phyloP scores from a whole-genome alignment of 2,113 vertebrate species.

The Microtus montanus region DNA sequence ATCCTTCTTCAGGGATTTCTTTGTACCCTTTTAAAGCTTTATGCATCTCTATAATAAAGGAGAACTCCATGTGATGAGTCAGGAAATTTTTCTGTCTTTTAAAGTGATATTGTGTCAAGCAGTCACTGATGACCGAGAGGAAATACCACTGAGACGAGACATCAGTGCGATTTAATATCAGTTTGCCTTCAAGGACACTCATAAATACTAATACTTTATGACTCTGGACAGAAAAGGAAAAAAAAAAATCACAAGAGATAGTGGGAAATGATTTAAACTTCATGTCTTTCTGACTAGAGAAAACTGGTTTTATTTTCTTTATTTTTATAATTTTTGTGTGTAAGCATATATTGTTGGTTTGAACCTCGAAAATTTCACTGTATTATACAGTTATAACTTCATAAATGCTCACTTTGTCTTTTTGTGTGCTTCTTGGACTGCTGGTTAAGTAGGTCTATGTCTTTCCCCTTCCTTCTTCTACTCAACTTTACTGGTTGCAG shows the following conservation, averaged over 20 bases:
- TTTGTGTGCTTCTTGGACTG: neutral
- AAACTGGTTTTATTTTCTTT: neutral
- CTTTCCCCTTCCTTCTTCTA: neutral
- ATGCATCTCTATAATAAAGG: conserved; percentile 46
- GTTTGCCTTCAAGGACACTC: conserved; percentile 63
- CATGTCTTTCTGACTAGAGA: neutral
- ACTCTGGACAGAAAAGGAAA: conserved; percentile 36
- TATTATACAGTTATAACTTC: neutral
- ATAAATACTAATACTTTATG: conserved; percentile 41
- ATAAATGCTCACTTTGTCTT: neutral
- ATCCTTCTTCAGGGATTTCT: conserved; percentile 42
- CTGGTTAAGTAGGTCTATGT: neutral
- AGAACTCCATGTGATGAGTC: conserved; percentile 74
- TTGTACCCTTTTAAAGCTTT: conserved; percentile 61
- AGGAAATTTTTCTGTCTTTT: conserved; percentile 68
- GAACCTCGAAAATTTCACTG: neutral
- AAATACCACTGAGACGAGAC: neutral
- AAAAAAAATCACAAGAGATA: conserved; percentile 41
- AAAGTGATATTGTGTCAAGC: conserved; percentile 66
- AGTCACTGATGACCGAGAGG: conserved; percentile 39
- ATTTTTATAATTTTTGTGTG: neutral
- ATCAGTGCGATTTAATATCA: neutral
- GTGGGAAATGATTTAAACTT: conserved; percentile 32
- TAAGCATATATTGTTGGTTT: neutral
- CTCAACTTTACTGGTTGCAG: conserved; percentile 5